Conservation (phyloP, 2,113 vertebrate genomes). For the Mastomys coucha region DNA sequence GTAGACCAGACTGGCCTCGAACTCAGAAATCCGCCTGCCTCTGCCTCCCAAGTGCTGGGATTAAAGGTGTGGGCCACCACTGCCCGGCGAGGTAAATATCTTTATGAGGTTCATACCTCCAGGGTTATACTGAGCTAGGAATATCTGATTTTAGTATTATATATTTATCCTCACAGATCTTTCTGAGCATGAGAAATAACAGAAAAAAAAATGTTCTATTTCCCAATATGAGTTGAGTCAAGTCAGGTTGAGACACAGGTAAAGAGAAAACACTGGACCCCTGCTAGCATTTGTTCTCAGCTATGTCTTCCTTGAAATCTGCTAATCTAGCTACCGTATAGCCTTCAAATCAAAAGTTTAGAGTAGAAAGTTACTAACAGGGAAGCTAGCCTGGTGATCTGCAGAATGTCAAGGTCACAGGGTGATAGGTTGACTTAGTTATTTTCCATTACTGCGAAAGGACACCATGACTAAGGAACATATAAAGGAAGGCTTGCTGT, state of each 20-base stretch:
- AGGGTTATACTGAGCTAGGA: background rate
- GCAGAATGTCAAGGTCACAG: too few relatives aligned
- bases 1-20: too few relatives aligned
- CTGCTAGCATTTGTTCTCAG: background rate
- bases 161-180: background rate
- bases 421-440: too few relatives aligned
- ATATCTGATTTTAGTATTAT: background rate
- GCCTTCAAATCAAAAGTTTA: too few relatives aligned
- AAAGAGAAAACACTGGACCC: background rate
- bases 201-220: background rate
- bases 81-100: background rate
- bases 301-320: background rate
- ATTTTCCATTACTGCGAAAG: too few relatives aligned
- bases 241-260: background rate
- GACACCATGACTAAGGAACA: too few relatives aligned
- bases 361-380: too few relatives aligned
- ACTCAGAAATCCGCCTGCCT: too few relatives aligned
- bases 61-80: too few relatives aligned
- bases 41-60: too few relatives aligned
- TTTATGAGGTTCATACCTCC: fast-evolving
- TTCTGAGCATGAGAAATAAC: background rate
- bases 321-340: background rate
- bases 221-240: background rate
- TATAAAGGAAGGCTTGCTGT: too few relatives aligned
- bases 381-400: too few relatives aligned